Base-by-base conservation (phyloP, 2,113 vertebrate genomes). In the Sturnus vulgaris region DNA sequence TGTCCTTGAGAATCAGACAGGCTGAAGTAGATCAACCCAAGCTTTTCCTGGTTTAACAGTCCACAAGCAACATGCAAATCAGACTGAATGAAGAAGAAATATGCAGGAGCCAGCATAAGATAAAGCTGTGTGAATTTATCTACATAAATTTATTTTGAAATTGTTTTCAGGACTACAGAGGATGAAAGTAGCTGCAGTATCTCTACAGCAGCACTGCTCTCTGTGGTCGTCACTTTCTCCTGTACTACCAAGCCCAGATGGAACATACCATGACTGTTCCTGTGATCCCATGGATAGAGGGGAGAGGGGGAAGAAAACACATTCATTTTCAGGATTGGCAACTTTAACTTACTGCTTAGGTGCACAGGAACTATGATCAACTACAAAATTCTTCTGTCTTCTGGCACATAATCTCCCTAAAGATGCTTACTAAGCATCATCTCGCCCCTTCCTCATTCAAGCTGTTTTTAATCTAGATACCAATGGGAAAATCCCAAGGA, bases 261-360 rank as follows among this genome's bases (percentile, higher is more conserved):
- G 20, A 53, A 63, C 20, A 65, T 10, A 52, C 4, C 46, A 12
- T n/a, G 17, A 44, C 64, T 56, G 9, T 7, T 60, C 18, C 55
- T 39, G 19, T 68, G 24, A 76, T 37, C 20, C 22, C 37, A 37
- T 1, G 18, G 8, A 5, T 9, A 2, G 0, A 3, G 15, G 6
- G 39, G 2, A 4, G 11, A 60, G 15, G 15, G 19, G 46, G 11
- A 55, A 55, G 61, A 69, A 56, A 76, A 65, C 6, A 2, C 17
- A 44, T 9, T 50, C 12, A 65, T 57, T 65, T 70, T 75, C 31
- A 85, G n/a, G 28, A 66, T 2, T 71, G 21, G 10, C 1, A 5
- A 35, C n/a, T 86, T 70, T 71, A 53, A 33, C 21, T 75, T 75
- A 33, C 19, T 79, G 30, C 8, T 81, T 65, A 50, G 8, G 47